Base-by-base conservation (phyloP, 2,797 vertebrate species). In the Gymnodraco acuticeps region DNA sequence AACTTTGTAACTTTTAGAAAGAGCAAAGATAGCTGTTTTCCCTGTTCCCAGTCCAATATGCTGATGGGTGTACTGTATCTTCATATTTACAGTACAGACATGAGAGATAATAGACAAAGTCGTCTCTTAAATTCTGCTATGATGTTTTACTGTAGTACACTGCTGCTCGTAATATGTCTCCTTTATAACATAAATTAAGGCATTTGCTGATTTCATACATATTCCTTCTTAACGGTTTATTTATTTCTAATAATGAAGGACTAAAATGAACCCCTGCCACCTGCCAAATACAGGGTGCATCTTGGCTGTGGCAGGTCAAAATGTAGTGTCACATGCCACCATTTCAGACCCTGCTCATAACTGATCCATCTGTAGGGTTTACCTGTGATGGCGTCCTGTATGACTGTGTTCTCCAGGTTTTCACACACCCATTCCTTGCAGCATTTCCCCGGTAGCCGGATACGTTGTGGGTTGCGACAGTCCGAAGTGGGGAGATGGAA, bases 341-440 rank as follows among this genome's bases (percentile, higher is more conserved):
- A 38, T 38, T 9, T 38, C 33, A 38, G 33, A 38, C 33, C 33
- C 33, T 38, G 33, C 8, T 48, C 48, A 10, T 16, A 16, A 17
- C 4, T 42, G 15, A 15, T 64, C 3, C 50, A 55, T 56, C 3
- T 16, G 33, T 47, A 0, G 17, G 4, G 20, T 38, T 82, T 88
- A 96, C 96, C 96, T 93, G 92, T 85, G 64, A 94, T 90, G 20
- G 90, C 92, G 3, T 95, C 94, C 78, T 80, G 90, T 23, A 92
- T 88, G 64, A 95, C 77, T 0, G 81, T 92, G 91, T 85, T 90
- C 68, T 91, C 80, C n/a, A 88, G 87, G 85, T 90, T 92, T 74
- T 97, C 95, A 2, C 98, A 99, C 89, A 97, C 91, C 98, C 98
- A 99, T 80, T 97, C 96, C 0, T 94, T 96, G 83, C 98, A 99